phyloP scores from a whole-genome alignment of 2,888 invertebrate genomes.

The Halictus ligatus region DNA sequence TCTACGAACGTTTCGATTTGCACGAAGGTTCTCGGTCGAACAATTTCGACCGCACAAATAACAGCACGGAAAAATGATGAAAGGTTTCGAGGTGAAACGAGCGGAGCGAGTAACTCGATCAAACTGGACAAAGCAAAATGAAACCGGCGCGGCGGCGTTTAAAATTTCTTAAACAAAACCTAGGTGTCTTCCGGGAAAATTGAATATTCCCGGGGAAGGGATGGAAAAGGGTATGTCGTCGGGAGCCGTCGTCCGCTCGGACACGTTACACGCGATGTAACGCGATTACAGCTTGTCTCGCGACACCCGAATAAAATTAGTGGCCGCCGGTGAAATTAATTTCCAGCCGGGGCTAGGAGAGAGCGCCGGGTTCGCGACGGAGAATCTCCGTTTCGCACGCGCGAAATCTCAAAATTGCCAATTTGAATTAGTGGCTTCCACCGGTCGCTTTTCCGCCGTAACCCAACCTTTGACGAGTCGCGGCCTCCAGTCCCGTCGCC shows the following conservation, averaged over 20 bases:
- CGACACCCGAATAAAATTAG: constrained; percentile 45
- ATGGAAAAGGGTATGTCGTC: neutral
- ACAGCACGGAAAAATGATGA: neutral
- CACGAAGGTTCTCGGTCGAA: too few species aligned
- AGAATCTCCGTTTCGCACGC: constrained; percentile 30
- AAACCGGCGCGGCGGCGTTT: neutral
- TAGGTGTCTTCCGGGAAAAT: neutral
- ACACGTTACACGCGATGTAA: constrained; percentile 31
- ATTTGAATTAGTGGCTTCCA: constrained; percentile 58
- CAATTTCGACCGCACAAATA: neutral
- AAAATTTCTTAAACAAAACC: neutral
- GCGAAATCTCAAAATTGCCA: constrained; percentile 62
- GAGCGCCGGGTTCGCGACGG: constrained; percentile 4
- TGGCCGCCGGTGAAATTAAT: constrained; percentile 41
- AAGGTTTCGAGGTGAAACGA: neutral
- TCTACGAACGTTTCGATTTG: too few species aligned
- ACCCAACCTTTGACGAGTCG: constrained; percentile 52
- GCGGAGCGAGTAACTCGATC: neutral
- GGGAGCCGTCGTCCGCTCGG: neutral
- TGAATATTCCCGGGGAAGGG: neutral
- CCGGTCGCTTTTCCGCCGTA: constrained; percentile 27
- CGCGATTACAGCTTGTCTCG: constrained; percentile 28
- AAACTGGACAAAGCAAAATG: neutral
- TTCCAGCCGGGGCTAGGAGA: constrained; percentile 22
- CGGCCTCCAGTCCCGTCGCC: constrained; percentile 15